Evolutionary conservation across 1,140 invertebrate species (phyloP), one percentile per base, ranked within the genome.

Genomic region (Apocrypta bakeri): DNA sequence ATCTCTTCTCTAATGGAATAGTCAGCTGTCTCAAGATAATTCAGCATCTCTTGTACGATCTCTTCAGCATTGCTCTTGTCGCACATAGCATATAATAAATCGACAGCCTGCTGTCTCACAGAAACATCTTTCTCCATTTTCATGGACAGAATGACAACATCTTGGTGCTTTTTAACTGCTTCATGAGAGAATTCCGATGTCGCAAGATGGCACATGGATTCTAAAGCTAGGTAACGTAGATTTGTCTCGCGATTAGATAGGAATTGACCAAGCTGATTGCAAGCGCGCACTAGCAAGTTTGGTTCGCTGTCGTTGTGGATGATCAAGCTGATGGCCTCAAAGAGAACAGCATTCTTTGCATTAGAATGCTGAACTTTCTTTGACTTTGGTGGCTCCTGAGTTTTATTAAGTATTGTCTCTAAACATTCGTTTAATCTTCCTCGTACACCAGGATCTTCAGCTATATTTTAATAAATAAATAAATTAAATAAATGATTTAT

Each of bases 361-460:
- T 99, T 99, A 33, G 98, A 99, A 92, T 99, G 99, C 93, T 99
- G 99, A 71, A 99, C 98, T 93, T 99, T 99, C 93, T 99, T 99
- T 31, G 99, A 99, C 91, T 99, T 99, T 42, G 98, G 98, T 78
- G 99, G 98, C 90, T 99, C 99, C 92, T 99, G 98, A 29, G 98
- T 99, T 94, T 99, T 99, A 90, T 99, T 99, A 85, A 99, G 94
- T 88, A 99, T 99, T n/a, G 98, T 99, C 93, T 99, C 99, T 87
- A 99, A 92, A 89, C 99, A 99, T 93, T 99, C 99, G 88, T 98
- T 98, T 61, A 99, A 93, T 79, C 98, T 94, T 3, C 98, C 98
- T 81, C 97, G 94, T 0, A 99, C 97, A 24, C 98, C 98, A 56
- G 98, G 97, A 93, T 99, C 98, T 90, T 99, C 98, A 89, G 95